Base-by-base conservation (phyloP, 2,888 invertebrate genomes). In the Melanostoma mellinum region DNA sequence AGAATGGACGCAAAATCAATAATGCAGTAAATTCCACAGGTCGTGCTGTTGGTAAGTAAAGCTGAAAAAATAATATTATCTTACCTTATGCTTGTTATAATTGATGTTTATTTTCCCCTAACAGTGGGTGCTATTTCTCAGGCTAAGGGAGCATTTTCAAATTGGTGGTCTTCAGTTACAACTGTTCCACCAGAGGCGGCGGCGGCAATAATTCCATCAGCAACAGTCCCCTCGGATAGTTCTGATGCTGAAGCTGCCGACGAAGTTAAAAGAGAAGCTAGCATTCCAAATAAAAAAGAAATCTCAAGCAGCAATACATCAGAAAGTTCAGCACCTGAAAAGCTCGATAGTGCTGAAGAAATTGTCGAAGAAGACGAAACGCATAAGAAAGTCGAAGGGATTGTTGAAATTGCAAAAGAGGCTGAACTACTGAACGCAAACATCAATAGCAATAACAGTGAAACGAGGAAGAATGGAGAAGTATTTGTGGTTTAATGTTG, bases 1-100 rank as follows among this genome's bases (percentile, higher is more conserved):
- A 98, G 91, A 95, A 97, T 86, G 98, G 98, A 0, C 94, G 98
- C 69, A 98, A 98, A 91, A 93, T 98, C 81, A 98, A 97, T 88
- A 97, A 97, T 89, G 98, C 98, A 0, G 97, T 98, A 90, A 95
- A 95, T 67, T 96, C 95, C 82, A 98, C 98, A 2, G 97, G 98
- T 36, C 94, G 97, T 88, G 98, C 97, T 38, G 97, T 98, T 60
- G 96, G 94, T 88, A 63, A 86, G 86, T 85, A 6, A 35, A 53
- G 10, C 1, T 10, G 20, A 30, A n/a, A n/a, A 9, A 5, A 6
- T 4, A n/a, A 8, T 20, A 0, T 0, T 32, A 9, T 4, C 20
- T 6, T 1, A 0, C 4, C 2, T 20, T 48, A 4, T 3, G 32
- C 46, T 20, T 46, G 5, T 55, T 58, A 9, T 61, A 42, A 56